A percentile compares a stretch with the other conserved stretches of the same genome.
phyloP scores from a whole-genome alignment of 2,888 invertebrate species.

The Habrosyne pyritoides region DNA sequence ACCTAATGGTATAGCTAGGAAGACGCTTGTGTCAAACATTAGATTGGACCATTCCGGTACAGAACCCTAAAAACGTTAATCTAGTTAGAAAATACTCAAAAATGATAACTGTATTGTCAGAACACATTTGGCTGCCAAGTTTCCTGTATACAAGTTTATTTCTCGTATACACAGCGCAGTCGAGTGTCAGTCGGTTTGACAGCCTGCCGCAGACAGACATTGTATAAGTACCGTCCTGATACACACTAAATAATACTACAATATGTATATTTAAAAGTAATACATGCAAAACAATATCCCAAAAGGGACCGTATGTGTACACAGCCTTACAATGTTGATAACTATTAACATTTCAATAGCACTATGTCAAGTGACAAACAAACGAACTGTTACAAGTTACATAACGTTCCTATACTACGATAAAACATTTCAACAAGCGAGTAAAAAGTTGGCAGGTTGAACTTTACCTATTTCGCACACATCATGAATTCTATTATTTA shows the following conservation, averaged over 20 bases:
- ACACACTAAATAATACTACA: background rate
- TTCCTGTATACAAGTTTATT: background rate
- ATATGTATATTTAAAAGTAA: background rate
- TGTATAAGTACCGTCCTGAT: background rate
- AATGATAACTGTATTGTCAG: background rate
- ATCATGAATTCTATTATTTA: too few species aligned
- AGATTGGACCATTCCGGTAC: background rate
- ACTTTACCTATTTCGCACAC: too few species aligned
- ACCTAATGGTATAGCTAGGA: background rate
- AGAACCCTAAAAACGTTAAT: background rate
- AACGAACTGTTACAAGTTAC: background rate
- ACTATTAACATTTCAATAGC: background rate
- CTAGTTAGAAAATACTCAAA: background rate
- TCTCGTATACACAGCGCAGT: background rate
- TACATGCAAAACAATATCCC: background rate
- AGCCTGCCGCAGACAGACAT: background rate
- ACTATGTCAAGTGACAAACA: background rate
- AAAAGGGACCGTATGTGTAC: background rate
- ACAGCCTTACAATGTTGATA: conserved; percentile 1
- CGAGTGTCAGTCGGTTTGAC: background rate
- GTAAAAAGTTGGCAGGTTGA: too few species aligned
- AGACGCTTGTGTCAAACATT: background rate
- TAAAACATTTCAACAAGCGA: background rate
- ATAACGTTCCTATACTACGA: background rate
- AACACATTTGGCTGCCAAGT: background rate